phyloP scores from a whole-genome alignment of 2,888 invertebrate species.

The Lepidocyrtinus sp. region DNA sequence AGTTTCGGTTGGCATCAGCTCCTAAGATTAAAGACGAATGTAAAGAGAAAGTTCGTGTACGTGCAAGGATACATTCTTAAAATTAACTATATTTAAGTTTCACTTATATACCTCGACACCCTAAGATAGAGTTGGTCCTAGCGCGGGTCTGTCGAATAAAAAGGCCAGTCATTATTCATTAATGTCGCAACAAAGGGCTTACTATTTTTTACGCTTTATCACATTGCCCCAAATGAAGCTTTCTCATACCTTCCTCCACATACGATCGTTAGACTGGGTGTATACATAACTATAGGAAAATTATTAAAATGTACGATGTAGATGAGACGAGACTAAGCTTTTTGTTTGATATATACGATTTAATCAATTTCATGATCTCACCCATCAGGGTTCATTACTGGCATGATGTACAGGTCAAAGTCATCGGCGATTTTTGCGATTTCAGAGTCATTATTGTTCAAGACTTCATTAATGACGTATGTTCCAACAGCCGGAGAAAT shows the following conservation, averaged over 20 bases:
- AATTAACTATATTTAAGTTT: not conserved
- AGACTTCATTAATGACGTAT: conserved; percentile 80
- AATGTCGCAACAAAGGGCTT: too few relatives aligned
- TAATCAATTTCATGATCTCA: conserved; percentile 15
- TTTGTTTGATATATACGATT: not conserved
- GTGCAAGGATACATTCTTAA: too few relatives aligned
- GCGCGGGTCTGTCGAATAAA: conserved; percentile 55
- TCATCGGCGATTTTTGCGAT: conserved; percentile 78
- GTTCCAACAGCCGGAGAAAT: conserved; percentile 81
- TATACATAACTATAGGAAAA: conserved; percentile 76
- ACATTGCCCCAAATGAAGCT: too few relatives aligned
- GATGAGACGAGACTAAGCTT: not conserved
- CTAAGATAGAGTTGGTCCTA: conserved; percentile 48
- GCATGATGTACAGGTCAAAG: conserved; percentile 84
- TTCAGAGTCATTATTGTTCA: conserved; percentile 77
- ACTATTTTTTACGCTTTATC: too few relatives aligned
- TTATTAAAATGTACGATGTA: not conserved
- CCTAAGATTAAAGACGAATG: conserved; percentile 27
- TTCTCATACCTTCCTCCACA: conserved; percentile 65
- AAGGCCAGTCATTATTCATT: too few relatives aligned
- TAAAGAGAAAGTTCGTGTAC: not conserved
- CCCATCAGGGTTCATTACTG: conserved; percentile 82
- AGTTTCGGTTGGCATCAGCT: conserved; percentile 68
- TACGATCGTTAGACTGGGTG: conserved; percentile 74
- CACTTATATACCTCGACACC: conserved; percentile 56